These are phyloP conservation scores for Ceratina australensis DNA, from an alignment of 1,140 invertebrate species.

Conservation along the genomic window DNA sequence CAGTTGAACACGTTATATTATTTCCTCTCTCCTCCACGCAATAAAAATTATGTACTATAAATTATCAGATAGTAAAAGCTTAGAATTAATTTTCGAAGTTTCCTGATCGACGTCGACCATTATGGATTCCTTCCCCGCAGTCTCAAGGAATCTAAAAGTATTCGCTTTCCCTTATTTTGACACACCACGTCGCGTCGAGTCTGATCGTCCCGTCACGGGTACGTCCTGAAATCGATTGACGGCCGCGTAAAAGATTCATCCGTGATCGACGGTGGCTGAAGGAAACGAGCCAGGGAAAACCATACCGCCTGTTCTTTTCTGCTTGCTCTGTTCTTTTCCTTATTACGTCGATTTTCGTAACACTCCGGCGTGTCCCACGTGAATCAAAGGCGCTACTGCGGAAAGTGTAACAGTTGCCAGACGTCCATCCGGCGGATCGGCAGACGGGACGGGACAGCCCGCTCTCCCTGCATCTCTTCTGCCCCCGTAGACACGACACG, in stretches of 20 bases:
- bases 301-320: too few relatives aligned
- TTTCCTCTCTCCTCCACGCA: too few relatives aligned
- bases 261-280: slow-evolving; percentile 21
- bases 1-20: too few relatives aligned
- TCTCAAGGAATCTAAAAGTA: background rate
- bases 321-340: slow-evolving; percentile 28
- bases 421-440: slow-evolving; percentile 71
- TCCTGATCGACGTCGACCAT: background rate
- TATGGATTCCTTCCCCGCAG: background rate
- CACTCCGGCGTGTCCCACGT: slow-evolving; percentile 66
- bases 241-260: slow-evolving; percentile 34
- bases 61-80: too few relatives aligned
- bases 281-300: background rate
- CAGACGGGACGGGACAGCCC: slow-evolving; percentile 55
- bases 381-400: slow-evolving; percentile 64
- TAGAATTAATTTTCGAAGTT: background rate
- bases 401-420: slow-evolving; percentile 74
- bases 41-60: too few relatives aligned
- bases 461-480: slow-evolving; percentile 7
- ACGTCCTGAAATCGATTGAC: slow-evolving; percentile 1
- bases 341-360: slow-evolving; percentile 55
- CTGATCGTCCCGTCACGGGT: background rate
- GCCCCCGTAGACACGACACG: too few relatives aligned
- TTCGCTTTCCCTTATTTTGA: slow-evolving; percentile 13
- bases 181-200: slow-evolving; percentile 19